Evolutionary conservation across 2,797 vertebrate species (phyloP).

Genomic region (Anguilla pacifica): DNA sequence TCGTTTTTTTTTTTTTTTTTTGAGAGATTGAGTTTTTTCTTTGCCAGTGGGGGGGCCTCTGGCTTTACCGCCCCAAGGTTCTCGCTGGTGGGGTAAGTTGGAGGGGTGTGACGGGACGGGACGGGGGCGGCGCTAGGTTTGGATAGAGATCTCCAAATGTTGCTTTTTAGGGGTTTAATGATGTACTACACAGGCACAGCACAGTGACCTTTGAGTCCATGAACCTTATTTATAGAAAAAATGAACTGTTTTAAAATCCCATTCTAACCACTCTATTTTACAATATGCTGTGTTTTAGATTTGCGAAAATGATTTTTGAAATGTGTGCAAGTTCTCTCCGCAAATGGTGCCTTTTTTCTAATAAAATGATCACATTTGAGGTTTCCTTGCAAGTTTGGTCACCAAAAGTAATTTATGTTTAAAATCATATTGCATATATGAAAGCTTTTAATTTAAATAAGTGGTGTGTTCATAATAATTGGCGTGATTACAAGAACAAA

Average conservation of each 20-base stretch:
- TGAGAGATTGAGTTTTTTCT: constrained; percentile 40
- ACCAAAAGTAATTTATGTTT: not conserved
- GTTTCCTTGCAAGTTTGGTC: not conserved
- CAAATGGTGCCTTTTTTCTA: not conserved
- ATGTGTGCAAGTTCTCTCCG: not conserved
- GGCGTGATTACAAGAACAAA: not conserved
- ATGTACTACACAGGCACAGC: not conserved
- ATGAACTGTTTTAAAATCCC: not conserved
- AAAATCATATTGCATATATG: not conserved
- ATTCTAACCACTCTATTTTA: not conserved
- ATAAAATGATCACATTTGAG: not conserved
- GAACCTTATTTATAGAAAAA: not conserved
- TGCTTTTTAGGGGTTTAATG: constrained; percentile 3
- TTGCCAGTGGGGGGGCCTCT: constrained; percentile 9
- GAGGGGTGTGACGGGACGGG: not conserved
- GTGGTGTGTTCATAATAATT: not conserved
- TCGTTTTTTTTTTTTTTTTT: constrained; percentile 17
- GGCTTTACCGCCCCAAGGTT: constrained; percentile 31
- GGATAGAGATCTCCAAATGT: not conserved
- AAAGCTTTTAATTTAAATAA: not conserved
- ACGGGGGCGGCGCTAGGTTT: not conserved
- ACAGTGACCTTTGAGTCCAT: not conserved
- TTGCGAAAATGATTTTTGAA: not conserved
- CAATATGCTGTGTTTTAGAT: not conserved
- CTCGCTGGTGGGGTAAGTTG: not conserved